phyloP scores from a whole-genome alignment of 2,113 vertebrate species.

The Lynx canadensis region DNA sequence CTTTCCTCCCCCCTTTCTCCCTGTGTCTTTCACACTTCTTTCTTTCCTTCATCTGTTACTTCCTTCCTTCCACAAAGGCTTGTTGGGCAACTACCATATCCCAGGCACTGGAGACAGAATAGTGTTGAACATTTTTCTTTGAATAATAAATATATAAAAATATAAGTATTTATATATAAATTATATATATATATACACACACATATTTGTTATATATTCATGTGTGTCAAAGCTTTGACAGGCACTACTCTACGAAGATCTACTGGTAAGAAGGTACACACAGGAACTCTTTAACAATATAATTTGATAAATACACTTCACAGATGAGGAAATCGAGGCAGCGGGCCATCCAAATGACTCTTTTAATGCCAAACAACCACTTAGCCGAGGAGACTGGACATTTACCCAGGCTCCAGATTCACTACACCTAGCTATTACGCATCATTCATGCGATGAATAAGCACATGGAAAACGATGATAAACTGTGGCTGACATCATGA shows the following conservation, averaged over 20 bases:
- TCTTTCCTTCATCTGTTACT: neutral
- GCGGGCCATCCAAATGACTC: neutral
- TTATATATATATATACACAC: neutral
- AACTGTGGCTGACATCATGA: neutral
- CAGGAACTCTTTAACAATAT: neutral
- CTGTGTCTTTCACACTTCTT: neutral
- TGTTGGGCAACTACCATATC: neutral
- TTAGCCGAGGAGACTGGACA: neutral
- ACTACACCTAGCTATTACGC: neutral
- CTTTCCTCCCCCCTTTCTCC: neutral
- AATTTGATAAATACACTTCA: neutral
- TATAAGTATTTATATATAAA: neutral
- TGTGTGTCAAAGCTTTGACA: neutral
- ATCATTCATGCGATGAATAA: neutral
- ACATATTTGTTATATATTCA: neutral
- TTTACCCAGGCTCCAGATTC: neutral
- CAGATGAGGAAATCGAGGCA: neutral
- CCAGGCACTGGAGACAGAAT: neutral
- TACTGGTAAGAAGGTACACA: neutral
- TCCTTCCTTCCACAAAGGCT: neutral
- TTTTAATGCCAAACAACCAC: neutral
- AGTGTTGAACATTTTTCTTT: neutral
- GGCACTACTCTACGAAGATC: neutral
- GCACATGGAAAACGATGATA: neutral
- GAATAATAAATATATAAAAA: neutral